phyloP scores from a whole-genome alignment of 2,888 invertebrate species.

The Dinocampus coccinellae region DNA sequence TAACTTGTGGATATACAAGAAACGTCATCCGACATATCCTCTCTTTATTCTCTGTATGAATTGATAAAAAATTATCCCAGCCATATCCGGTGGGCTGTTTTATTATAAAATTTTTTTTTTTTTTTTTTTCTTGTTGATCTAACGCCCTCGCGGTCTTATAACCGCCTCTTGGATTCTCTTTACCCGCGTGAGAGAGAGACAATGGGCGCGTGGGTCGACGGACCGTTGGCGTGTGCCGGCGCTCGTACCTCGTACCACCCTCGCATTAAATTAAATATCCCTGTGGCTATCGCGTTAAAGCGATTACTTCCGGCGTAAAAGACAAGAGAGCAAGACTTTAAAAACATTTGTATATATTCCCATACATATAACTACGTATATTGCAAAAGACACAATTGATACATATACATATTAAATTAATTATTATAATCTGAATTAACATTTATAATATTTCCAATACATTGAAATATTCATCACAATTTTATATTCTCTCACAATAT shows the following conservation, averaged over 20 bases:
- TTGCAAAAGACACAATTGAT: neutral
- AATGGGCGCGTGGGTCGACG: constrained; percentile 38
- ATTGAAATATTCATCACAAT: no score
- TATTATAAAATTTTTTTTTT: constrained; percentile 36
- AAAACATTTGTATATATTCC: neutral
- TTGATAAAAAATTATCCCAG: constrained; percentile 26
- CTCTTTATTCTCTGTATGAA: neutral
- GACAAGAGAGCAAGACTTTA: constrained; percentile 21
- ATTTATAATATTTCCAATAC: no score
- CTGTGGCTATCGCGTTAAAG: constrained; percentile 40
- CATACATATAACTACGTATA: neutral
- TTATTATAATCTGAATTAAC: no score
- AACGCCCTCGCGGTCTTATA: constrained; percentile 35
- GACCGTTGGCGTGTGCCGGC: constrained; percentile 39
- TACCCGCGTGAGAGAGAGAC: constrained; percentile 32
- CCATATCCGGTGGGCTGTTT: constrained; percentile 32
- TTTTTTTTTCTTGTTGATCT: constrained; percentile 20
- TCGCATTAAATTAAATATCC: constrained; percentile 42
- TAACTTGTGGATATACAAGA: neutral
- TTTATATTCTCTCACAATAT: neutral
- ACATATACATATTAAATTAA: no score
- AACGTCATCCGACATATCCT: constrained; percentile 14
- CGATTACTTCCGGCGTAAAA: constrained; percentile 38
- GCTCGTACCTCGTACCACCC: constrained; percentile 33
- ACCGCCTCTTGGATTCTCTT: constrained; percentile 26